These are phyloP conservation scores for Podarcis raffonei DNA, from an alignment of 2,113 vertebrate species.

Conservation along the genomic window DNA sequence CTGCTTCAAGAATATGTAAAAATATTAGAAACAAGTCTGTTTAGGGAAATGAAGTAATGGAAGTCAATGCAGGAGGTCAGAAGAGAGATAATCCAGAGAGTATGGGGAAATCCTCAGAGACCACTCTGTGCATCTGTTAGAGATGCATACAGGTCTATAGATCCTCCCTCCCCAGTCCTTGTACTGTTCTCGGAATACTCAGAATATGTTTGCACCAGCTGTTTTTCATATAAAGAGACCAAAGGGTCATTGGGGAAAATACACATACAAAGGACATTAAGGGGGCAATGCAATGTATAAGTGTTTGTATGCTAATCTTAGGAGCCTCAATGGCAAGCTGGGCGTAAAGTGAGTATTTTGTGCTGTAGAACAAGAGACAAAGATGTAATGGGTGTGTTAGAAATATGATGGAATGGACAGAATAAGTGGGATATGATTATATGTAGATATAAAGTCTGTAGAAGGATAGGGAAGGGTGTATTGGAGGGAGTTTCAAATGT, in stretches of 20 bases:
- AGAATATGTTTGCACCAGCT: slow-evolving; percentile 7
- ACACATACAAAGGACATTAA: background rate
- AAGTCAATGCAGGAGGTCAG: slow-evolving; percentile 12
- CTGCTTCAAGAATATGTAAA: background rate
- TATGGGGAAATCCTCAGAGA: slow-evolving; percentile 7
- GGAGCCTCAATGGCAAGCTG: background rate
- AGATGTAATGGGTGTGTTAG: background rate
- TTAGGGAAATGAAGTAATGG: slow-evolving; percentile 26
- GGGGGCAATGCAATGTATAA: background rate
- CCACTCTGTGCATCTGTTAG: slow-evolving; percentile 8
- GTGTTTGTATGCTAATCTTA: background rate
- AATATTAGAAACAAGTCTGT: background rate
- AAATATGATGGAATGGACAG: background rate
- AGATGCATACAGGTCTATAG: slow-evolving; percentile 2
- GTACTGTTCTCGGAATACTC: background rate
- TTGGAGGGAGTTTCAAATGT: too few species aligned
- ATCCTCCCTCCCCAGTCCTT: background rate
- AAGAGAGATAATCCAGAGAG: slow-evolving; percentile 27
- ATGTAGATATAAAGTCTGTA: background rate
- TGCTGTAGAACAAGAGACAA: background rate
- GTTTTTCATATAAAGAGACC: background rate
- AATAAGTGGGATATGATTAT: background rate
- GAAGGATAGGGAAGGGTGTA: too few species aligned
- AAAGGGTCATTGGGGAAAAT: background rate
- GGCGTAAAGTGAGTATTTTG: background rate